Percentiles rank a stretch among this genome's conserved stretches.
These are phyloP conservation scores for Phylloscopus trochiloides DNA, from an alignment of 2,113 vertebrate genomes.

Conservation along the genomic window DNA sequence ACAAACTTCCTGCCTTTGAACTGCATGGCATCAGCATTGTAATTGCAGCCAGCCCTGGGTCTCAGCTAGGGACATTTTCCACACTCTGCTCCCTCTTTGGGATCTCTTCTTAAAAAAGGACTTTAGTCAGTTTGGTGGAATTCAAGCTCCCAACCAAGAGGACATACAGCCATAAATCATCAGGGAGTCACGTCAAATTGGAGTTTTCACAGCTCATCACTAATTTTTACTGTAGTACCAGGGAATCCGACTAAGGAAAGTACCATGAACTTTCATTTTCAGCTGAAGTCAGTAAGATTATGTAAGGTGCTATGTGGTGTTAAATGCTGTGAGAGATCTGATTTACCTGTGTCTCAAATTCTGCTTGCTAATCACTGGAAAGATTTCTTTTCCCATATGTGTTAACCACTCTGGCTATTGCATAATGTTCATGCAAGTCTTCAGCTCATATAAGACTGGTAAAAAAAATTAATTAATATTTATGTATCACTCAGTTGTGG, in stretches of 20 bases:
- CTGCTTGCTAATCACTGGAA: background rate
- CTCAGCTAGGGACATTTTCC: background rate
- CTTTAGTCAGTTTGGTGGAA: background rate
- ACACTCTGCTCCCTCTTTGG: background rate
- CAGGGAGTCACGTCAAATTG: background rate
- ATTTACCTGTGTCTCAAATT: background rate
- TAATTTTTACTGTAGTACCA: background rate
- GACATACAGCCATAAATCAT: background rate
- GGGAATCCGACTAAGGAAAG: background rate
- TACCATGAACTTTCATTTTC: background rate
- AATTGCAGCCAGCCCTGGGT: background rate
- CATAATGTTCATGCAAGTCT: background rate
- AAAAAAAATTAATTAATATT: background rate
- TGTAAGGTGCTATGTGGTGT: background rate
- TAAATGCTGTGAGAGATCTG: background rate
- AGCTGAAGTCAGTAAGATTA: background rate
- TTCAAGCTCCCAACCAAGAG: background rate
- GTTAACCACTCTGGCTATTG: background rate
- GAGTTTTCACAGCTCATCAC: background rate
- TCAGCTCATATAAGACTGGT: background rate
- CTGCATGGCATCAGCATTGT: fast-evolving
- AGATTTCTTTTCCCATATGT: background rate
- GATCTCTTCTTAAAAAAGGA: background rate
- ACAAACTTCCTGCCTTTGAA: background rate
- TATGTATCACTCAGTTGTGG: background rate